Base-by-base conservation (phyloP, 2,888 invertebrate species). In the Drosophila tanythrix region DNA sequence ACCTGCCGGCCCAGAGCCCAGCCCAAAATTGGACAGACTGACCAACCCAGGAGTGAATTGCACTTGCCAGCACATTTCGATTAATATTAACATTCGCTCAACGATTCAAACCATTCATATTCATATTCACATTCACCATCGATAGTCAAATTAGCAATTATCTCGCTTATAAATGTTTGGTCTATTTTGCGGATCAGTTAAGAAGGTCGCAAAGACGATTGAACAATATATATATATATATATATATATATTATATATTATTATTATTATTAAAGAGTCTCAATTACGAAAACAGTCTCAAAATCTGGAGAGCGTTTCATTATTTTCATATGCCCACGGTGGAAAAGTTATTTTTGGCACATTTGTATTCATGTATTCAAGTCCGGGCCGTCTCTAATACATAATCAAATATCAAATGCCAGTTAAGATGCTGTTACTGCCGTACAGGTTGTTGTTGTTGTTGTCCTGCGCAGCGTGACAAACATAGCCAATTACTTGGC, bases 401-500 rank as follows among this genome's bases (percentile, higher is more conserved):
- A 33, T 73, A 73, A 74, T 73, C 59, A 74, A 74, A 72, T 73
- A 73, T 46, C 56, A 73, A 60, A 72, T 48, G 53, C 27, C 38
- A 64, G 36, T 53, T 46, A 59, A 73, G 55, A 50, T 53, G 53
- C 72, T 71, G 38, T 36, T 50, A 21, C 31, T 53, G 50, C 21
- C 46, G 52, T 38, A 18, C 46, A 18, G 35, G 33, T 25, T 40
- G n/a, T 48, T 46, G 15, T 38, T 62, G 46, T 13, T 38, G 27
- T 38, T 50, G 43, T 52, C 43, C 25, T 38, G 61, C 50, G 58
- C 71, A 53, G 76, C 76, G 67, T 76, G 77, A 72, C 76, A 76
- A 72, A 76, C 63, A 68, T 68, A 43, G 61, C 67, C 57, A 76
- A 76, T 76, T 76, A 76, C 57, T 61, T 76, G 70, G 36, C 43